phyloP scores from a whole-genome alignment of 2,888 invertebrate genomes.

The Melanostoma scalare region DNA sequence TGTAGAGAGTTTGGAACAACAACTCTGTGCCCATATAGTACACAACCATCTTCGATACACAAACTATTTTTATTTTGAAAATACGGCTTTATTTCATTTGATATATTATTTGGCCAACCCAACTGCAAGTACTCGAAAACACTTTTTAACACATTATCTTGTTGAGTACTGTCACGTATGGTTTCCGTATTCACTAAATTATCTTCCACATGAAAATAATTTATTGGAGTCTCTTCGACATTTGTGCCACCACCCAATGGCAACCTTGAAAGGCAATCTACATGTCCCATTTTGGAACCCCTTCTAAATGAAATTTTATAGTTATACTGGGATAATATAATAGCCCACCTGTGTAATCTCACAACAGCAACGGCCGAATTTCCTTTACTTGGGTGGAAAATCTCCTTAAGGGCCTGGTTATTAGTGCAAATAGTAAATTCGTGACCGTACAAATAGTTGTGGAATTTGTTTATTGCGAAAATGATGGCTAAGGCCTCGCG shows the following conservation, averaged over 20 bases:
- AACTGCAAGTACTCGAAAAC: background rate
- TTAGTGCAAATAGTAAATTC: slow-evolving; percentile 64
- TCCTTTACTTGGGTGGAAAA: background rate
- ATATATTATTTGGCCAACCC: background rate
- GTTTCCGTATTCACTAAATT: too few relatives aligned
- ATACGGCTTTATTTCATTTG: background rate
- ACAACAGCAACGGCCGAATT: background rate
- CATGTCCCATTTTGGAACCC: background rate
- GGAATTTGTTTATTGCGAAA: slow-evolving; percentile 79
- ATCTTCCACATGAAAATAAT: background rate
- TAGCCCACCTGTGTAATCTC: too few relatives aligned
- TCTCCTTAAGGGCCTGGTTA: slow-evolving; percentile 13
- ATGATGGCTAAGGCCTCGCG: slow-evolving; percentile 77
- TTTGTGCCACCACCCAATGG: too few relatives aligned
- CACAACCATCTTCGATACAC: slow-evolving; percentile 3
- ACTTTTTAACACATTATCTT: background rate
- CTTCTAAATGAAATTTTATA: background rate
- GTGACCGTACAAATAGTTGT: slow-evolving; percentile 78
- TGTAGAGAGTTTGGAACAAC: background rate
- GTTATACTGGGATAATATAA: background rate
- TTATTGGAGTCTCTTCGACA: background rate
- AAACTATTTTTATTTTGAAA: background rate
- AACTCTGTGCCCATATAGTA: slow-evolving; percentile 20
- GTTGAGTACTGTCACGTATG: background rate
- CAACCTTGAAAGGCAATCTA: background rate